A percentile compares a stretch with the other conserved stretches of the same genome.
Conservation (phyloP, 2,888 invertebrate species). For the Aphrophora alni region DNA sequence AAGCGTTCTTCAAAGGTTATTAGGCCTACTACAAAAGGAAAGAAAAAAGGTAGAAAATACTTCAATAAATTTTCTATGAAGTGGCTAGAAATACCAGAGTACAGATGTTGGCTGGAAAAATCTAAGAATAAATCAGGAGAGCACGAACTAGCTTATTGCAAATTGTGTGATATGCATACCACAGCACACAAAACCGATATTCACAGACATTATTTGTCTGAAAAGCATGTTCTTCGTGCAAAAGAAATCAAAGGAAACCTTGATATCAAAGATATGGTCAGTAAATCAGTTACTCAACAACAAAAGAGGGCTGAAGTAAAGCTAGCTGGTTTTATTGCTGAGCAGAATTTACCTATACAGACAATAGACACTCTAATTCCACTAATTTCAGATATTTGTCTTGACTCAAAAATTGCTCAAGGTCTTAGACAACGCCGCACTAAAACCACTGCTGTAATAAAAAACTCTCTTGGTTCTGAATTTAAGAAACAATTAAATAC, state of each 20-base stretch:
- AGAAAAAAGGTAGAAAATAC: neutral
- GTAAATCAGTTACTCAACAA: neutral
- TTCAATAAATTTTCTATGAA: neutral
- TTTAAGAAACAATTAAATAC: neutral
- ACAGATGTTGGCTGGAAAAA: neutral
- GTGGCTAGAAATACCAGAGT: slow-evolving; percentile 17
- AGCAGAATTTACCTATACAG: slow-evolving; percentile 10
- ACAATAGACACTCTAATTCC: slow-evolving; percentile 1
- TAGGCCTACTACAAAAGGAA: neutral
- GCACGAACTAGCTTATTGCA: slow-evolving; percentile 15
- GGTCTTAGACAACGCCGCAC: slow-evolving; percentile 9
- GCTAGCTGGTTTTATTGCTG: slow-evolving; percentile 16
- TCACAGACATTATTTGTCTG: slow-evolving; percentile 3
- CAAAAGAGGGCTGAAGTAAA: slow-evolving; percentile 10
- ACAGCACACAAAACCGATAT: slow-evolving; percentile 18
- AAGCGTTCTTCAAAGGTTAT: neutral
- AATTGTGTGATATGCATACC: slow-evolving; percentile 9
- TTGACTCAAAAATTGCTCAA: slow-evolving; percentile 15
- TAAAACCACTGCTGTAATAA: slow-evolving; percentile 6
- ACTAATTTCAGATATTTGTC: slow-evolving; percentile 2
- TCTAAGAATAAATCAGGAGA: neutral
- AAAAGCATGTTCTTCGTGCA: neutral
- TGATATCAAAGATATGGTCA: neutral
- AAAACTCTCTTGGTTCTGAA: slow-evolving; percentile 4
- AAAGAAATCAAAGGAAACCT: neutral